These are phyloP conservation scores for Ceyx melanurus DNA, from an alignment of 2,113 vertebrate species.

Conservation along the genomic window DNA sequence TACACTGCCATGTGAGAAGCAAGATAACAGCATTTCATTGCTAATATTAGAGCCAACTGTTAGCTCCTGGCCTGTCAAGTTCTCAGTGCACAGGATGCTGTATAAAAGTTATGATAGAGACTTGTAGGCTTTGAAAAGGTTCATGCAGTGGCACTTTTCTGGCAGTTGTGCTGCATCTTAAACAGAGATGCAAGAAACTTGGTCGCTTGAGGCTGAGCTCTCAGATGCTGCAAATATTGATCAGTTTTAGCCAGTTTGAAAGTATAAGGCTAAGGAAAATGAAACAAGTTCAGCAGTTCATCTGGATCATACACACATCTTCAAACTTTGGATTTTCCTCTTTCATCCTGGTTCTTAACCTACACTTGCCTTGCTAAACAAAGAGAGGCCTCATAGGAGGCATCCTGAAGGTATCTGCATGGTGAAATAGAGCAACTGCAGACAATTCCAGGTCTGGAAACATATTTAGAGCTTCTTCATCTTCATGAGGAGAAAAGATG, in stretches of 20 bases:
- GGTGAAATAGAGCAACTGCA: neutral
- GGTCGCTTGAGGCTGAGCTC: neutral
- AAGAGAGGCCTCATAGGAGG: neutral
- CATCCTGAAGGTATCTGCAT: fast-evolving
- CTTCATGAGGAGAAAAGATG: fast-evolving
- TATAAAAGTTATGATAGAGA: neutral
- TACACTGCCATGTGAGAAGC: neutral
- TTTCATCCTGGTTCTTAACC: neutral
- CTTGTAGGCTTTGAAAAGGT: neutral
- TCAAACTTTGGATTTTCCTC: neutral
- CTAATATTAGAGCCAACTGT: neutral
- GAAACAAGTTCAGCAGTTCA: neutral
- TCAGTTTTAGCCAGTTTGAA: neutral
- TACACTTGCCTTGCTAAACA: neutral
- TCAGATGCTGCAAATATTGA: fast-evolving
- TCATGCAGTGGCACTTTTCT: neutral
- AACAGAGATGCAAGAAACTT: no score
- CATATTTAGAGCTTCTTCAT: neutral
- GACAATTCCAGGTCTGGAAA: neutral
- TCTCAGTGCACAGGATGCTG: fast-evolving
- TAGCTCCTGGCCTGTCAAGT: neutral
- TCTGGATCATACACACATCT: neutral
- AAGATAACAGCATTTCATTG: neutral
- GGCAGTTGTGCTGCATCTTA: neutral
- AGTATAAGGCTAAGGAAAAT: neutral